Evolutionary conservation across 2,797 vertebrate genomes (phyloP).

Genomic region (Malacoctenus gilli): DNA sequence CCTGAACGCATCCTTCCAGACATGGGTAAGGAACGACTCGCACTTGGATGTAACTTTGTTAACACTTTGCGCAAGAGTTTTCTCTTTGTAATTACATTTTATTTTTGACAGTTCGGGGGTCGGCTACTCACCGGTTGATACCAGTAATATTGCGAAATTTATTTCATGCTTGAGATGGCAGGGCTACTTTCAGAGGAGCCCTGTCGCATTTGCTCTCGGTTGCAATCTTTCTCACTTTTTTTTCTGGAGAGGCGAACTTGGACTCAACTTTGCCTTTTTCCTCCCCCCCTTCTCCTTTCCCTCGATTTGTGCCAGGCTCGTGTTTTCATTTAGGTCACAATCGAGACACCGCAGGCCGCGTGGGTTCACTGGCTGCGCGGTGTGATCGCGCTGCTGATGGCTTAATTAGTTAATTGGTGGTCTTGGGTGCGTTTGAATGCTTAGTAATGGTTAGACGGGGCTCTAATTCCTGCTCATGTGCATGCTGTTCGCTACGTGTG

Average conservation of each 20-base stretch:
- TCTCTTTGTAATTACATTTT: too few species aligned
- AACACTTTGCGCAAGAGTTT: slow-evolving; percentile 3
- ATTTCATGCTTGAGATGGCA: slow-evolving; percentile 70
- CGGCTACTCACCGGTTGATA: slow-evolving; percentile 53
- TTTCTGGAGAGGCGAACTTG: slow-evolving; percentile 34
- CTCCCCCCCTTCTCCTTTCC: too few species aligned
- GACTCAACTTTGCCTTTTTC: slow-evolving; percentile 33
- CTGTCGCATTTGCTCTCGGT: slow-evolving; percentile 63
- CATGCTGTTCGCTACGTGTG: neutral
- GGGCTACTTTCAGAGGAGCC: slow-evolving; percentile 49
- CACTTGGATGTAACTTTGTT: neutral
- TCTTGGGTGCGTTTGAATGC: slow-evolving; percentile 29
- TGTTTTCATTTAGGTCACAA: slow-evolving; percentile 15
- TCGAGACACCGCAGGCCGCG: neutral
- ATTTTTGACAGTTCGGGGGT: slow-evolving; percentile 39
- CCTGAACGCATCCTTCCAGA: slow-evolving; percentile 70
- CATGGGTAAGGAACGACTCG: slow-evolving; percentile 80
- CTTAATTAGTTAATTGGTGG: slow-evolving; percentile 55
- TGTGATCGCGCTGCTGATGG: slow-evolving; percentile 10
- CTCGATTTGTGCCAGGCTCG: slow-evolving; percentile 5
- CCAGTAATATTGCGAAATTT: slow-evolving; percentile 61
- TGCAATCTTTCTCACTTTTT: slow-evolving; percentile 57
- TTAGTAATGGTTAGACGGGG: neutral
- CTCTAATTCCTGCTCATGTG: neutral
- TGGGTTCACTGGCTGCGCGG: neutral